Conservation (phyloP, 2,797 vertebrate genomes). For the Artibeus jamaicensis region DNA sequence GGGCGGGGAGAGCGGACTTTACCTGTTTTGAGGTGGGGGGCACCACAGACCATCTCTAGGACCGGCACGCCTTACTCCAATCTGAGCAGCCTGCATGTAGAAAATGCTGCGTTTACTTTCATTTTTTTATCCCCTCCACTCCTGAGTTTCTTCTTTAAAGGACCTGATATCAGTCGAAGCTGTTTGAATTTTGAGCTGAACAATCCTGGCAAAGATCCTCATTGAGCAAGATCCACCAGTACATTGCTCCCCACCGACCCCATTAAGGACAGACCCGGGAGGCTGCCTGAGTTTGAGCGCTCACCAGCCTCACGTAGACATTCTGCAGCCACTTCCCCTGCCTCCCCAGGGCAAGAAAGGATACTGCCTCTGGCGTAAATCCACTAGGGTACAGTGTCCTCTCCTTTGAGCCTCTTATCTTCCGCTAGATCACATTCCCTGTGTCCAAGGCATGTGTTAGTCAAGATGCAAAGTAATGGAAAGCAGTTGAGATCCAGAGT, state of each 20-base stretch:
- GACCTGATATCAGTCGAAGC: background rate
- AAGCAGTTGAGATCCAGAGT: background rate
- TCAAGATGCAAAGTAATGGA: background rate
- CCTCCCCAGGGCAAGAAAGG: background rate
- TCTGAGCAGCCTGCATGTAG: background rate
- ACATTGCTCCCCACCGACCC: accelerated
- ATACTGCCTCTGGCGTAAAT: background rate
- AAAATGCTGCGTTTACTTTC: background rate
- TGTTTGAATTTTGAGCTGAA: background rate
- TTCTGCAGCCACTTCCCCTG: background rate
- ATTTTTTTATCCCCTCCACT: background rate
- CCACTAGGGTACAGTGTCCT: background rate
- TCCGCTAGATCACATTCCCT: background rate
- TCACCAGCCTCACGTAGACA: background rate
- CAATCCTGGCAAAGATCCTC: background rate
- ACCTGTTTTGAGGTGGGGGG: background rate
- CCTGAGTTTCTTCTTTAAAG: accelerated
- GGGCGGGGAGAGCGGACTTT: background rate
- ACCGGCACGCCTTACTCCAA: accelerated
- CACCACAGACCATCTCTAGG: accelerated
- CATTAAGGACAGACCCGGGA: background rate
- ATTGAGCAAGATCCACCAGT: background rate
- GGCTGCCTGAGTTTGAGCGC: background rate
- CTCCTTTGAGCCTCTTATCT: background rate
- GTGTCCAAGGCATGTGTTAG: background rate